These are phyloP conservation scores for Blomia tropicalis DNA, from an alignment of 2,888 invertebrate genomes.

Conservation along the genomic window DNA sequence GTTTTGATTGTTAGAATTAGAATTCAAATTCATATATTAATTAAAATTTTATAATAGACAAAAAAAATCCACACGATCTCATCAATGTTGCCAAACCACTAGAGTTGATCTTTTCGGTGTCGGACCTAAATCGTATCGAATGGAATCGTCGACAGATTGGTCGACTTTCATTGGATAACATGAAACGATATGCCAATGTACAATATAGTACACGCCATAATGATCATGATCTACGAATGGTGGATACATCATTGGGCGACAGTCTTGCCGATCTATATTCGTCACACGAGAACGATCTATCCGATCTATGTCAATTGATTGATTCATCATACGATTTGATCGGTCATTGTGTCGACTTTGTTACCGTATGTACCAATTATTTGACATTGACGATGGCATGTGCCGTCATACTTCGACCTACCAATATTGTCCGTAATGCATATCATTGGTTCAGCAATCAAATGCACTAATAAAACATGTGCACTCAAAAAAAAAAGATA, in stretches of 20 bases:
- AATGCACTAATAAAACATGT: too few relatives aligned
- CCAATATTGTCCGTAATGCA: neutral
- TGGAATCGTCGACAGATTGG: neutral
- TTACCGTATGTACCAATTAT: neutral
- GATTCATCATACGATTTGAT: neutral
- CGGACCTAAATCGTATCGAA: neutral
- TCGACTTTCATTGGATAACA: neutral
- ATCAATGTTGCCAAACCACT: neutral
- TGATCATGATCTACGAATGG: neutral
- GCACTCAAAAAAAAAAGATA: too few relatives aligned
- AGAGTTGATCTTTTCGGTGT: neutral
- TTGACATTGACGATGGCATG: neutral
- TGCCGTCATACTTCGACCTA: neutral
- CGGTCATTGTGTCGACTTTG: neutral
- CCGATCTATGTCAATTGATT: conserved; percentile 4
- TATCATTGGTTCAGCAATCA: neutral
- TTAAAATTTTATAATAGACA: neutral
- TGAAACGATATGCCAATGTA: neutral
- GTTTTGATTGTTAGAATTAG: neutral
- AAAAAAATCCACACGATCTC: neutral
- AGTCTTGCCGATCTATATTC: neutral
- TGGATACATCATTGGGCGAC: conserved; percentile 1
- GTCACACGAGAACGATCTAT: neutral
- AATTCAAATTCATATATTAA: neutral
- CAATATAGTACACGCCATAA: neutral